A percentile compares a stretch with the other conserved stretches of the same genome.
Conservation (phyloP, 2,113 vertebrate genomes). For the Nycticorax nycticorax region DNA sequence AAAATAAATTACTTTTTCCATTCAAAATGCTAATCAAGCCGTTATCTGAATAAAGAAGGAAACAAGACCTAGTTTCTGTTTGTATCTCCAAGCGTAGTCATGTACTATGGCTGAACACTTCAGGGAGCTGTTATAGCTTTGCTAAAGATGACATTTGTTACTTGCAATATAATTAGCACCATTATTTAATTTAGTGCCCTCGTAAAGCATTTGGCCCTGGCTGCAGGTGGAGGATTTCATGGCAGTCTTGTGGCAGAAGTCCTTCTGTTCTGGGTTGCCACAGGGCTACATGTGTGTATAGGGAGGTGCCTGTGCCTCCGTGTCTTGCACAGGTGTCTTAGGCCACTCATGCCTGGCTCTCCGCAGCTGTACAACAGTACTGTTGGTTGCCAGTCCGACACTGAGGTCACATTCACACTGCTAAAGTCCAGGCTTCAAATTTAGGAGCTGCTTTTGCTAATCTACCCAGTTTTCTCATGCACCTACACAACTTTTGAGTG, state of each 20-base stretch:
- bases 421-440: background rate
- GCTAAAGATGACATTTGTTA: background rate
- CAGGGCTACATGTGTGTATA: background rate
- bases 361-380: too few relatives aligned
- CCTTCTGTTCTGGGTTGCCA: background rate
- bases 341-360: background rate
- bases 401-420: background rate
- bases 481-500: rapidly evolving
- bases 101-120: background rate
- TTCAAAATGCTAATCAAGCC: background rate
- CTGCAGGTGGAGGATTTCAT: background rate
- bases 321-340: rapidly evolving
- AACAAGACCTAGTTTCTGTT: background rate
- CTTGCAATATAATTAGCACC: background rate
- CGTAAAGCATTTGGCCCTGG: background rate
- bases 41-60: background rate
- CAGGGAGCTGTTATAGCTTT: background rate
- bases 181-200: background rate
- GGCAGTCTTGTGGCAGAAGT: background rate
- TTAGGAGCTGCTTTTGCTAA: background rate
- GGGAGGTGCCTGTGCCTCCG: background rate
- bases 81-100: background rate
- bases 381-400: rapidly evolving
- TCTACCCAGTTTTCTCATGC: background rate
- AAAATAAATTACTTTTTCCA: background rate